These are phyloP conservation scores for Daphoenositta chrysoptera DNA, from an alignment of 2,113 vertebrate genomes.

Conservation along the genomic window DNA sequence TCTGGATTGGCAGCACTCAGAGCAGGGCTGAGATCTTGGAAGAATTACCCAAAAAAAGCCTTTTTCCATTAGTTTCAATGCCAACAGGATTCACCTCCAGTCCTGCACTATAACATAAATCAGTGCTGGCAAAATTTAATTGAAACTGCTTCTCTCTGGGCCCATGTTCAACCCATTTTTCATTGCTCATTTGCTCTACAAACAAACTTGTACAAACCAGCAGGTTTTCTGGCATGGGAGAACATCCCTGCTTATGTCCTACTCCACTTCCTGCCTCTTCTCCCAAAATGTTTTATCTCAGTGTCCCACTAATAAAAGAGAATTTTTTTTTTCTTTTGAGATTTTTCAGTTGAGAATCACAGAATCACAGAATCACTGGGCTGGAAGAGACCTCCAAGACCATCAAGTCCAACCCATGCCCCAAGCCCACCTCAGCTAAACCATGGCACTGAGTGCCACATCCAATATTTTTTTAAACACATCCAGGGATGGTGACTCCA, in stretches of 20 bases:
- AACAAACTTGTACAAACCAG: not conserved
- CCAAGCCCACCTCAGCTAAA: too few relatives aligned
- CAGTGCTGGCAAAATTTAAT: not conserved
- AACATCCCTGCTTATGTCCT: not conserved
- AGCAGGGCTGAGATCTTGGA: not conserved
- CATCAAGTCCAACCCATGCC: too few relatives aligned
- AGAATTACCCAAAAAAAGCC: not conserved
- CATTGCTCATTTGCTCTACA: not conserved
- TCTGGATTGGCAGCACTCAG: not conserved
- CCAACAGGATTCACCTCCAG: not conserved
- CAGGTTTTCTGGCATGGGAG: not conserved
- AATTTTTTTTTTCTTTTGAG: not conserved
- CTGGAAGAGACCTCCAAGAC: too few relatives aligned
- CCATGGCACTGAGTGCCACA: too few relatives aligned
- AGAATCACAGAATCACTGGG: too few relatives aligned
- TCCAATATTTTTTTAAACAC: too few relatives aligned
- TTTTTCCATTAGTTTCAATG: not conserved
- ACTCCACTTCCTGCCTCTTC: not conserved
- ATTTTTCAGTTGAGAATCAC: not conserved
- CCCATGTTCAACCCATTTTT: not conserved
- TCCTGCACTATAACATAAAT: not conserved
- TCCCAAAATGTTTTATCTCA: not conserved
- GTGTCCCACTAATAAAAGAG: accelerated
- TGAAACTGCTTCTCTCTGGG: not conserved
- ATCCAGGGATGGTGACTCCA: too few relatives aligned